Base-by-base conservation (phyloP, 2,888 invertebrate species). In the Lepidocyrtoides sp. region DNA sequence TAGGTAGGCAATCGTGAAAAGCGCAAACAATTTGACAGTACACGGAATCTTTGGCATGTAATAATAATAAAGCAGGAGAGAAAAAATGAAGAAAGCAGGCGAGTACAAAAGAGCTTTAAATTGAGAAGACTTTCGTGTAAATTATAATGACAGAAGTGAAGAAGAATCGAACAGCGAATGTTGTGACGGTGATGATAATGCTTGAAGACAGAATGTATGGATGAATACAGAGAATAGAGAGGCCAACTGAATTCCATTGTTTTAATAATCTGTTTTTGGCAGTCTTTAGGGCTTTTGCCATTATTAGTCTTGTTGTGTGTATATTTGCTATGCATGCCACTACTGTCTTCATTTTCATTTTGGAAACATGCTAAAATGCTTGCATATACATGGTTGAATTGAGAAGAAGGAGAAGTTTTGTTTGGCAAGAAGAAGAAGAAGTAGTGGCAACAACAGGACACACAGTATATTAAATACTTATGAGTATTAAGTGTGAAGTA, bases 231-330 rank as follows among this genome's bases (percentile, higher is more conserved):
- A n/a, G n/a, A n/a, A n/a, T 14, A 54, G 63, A 26, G 36, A n/a
- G 57, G 88, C 88, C 88, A 88, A 88, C 82, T 88, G 82, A 82
- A 36, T 41, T 17, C 32, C 82, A 88, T 88, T 88, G 88, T 88
- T 88, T 82, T 36, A 36, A 81, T 88, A 88, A 88, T 88, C 81
- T 88, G 88, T 66, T 82, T 88, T 82, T 88, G 88, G 81, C 88
- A 88, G 87, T 36, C 85, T 75, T 84, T 84, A 20, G 17, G 69
- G 12, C 83, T 75, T 36, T 10, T 77, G n/a, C 48, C 57, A n/a
- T 79, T 32, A 57, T 54, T 54, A 57, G 29, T 23, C 54, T 75
- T 75, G n/a, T n/a, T n/a, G n/a, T n/a, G n/a, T n/a, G n/a, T n/a
- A n/a, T 75, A 75, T 75, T 63, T 63, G 75, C 44, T 17, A n/a